Conservation (phyloP, 64 coral and sea anemone species). For the Stichodactyla helianthus region DNA sequence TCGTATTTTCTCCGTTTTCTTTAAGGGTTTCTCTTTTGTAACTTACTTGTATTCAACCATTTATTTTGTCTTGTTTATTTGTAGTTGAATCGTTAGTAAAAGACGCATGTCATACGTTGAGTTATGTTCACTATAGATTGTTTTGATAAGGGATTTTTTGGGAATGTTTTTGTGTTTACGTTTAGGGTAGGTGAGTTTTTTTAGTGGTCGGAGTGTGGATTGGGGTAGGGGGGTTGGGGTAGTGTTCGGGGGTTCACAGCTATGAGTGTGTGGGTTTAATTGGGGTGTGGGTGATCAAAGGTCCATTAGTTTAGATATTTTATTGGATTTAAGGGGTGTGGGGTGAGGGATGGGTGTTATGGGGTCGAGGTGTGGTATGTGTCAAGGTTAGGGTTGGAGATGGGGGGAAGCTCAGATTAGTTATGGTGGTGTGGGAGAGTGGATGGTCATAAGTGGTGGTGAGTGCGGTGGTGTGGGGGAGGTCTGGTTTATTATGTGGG, state of each 20-base stretch:
- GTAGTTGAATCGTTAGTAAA: too few species aligned
- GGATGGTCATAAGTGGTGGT: too few species aligned
- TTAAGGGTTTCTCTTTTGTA: too few species aligned
- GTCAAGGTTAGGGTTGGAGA: not conserved
- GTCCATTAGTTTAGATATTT: slow-evolving; percentile 16
- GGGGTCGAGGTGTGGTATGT: not conserved
- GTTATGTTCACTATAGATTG: not conserved
- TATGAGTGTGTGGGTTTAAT: not conserved
- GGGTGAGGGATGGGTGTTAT: slow-evolving; percentile 2
- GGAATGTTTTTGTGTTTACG: not conserved
- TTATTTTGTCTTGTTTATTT: too few species aligned
- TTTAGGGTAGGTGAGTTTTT: not conserved
- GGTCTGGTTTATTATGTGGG: too few species aligned
- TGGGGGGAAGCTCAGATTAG: slow-evolving; percentile 6
- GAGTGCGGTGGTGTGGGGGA: too few species aligned
- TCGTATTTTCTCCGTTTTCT: too few species aligned
- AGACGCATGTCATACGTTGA: too few species aligned
- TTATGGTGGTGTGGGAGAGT: too few species aligned
- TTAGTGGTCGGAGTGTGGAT: not conserved
- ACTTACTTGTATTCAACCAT: too few species aligned
- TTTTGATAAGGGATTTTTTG: not conserved
- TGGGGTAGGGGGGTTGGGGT: not conserved
- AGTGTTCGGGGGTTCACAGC: not conserved
- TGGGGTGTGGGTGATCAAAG: slow-evolving; percentile 1
- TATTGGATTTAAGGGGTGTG: slow-evolving; percentile 20